Evolutionary conservation across 2,797 vertebrate species (phyloP), one percentile per base, ranked within the genome.

Genomic region (Coluber constrictor): DNA sequence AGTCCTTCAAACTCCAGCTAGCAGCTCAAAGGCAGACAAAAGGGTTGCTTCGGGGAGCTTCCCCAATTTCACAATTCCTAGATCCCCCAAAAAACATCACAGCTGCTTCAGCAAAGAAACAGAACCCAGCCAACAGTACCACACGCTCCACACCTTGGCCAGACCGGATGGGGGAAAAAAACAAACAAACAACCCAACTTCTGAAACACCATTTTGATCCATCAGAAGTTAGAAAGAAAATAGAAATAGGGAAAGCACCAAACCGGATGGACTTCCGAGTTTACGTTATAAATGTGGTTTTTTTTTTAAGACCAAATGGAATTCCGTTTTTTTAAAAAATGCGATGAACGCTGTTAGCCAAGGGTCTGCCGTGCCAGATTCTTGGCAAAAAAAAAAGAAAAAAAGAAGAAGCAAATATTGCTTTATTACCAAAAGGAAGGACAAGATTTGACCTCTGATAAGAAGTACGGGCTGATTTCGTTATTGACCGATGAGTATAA

Each of bases 21-120:
- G 93, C 91, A 89, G 47, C 10, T 90, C 90, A 86, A 92, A 11
- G 63, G 95, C 91, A 94, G 94, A 59, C 94, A 94, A 92, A 16
- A 16, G 29, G 25, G 90, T 0, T 5, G 92, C 89, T 93, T 55
- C 88, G 10, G 91, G 92, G 92, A 93, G 89, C 93, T 94, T 92
- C 92, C 83, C 59, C 59, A n/a, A 92, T 96, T 93, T 86, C 94
- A 91, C 86, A 86, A 66, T 20, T 55, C 92, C 83, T 90, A 90
- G 13, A 91, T 93, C n/a, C 83, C 66, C n/a, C 29, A 0, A 60
- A 66, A 70, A 89, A 95, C 87, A 47, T 63, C 29, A 88, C 32
- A 90, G 79, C 55, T 91, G n/a, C 86, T 90, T 92, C 23, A 43
- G 12, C 1, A 0, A 0, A 32, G 55, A 4, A 25, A 47, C 63